Base-by-base conservation (phyloP, 2,888 invertebrate species). In the Dugesia japonica region DNA sequence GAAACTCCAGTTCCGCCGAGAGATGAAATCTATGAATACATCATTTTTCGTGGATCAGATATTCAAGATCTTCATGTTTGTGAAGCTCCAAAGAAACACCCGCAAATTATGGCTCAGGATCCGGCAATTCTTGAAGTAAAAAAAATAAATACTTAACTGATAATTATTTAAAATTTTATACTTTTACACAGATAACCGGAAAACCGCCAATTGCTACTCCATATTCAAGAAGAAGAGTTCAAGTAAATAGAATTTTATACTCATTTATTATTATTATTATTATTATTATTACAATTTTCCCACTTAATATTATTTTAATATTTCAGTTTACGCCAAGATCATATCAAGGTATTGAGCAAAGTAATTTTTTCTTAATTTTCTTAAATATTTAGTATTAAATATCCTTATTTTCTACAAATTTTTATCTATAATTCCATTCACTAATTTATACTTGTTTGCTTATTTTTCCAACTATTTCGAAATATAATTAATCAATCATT, bases 21-120 rank as follows among this genome's bases (percentile, higher is more conserved):
- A 85, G 93, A 92, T 86, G 95, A 98, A 86, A 91, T 97, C 76
- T 98, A 95, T 85, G 97, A 97, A 84, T 98, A 94, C 86, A 98
- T 98, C 83, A 88, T 98, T 81, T 98, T 98, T 87, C 89, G 95
- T 80, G 97, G 97, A 72, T 90, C 92, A 80, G 98, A 99, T 85
- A 98, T 98, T 83, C 98, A 98, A 87, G 97, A 98, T 85, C 92
- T 98, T 82, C 89, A 94, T 85, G 94, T 98, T 74, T 87, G 88
- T 83, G 88, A 88, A 79, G 90, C 97, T 79, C 88, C 88, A 20
- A 92, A 91, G 86, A 90, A 89, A 87, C 83, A 83, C 76, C 89
- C 90, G 80, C 82, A 82, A 76, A 89, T 90, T 23, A 80, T 86
- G 71, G 83, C 84, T 77, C 93, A 94, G 86, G 98, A 98, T 87